Base-by-base conservation (phyloP, 2,797 vertebrate species). In the Naso thynnoides region DNA sequence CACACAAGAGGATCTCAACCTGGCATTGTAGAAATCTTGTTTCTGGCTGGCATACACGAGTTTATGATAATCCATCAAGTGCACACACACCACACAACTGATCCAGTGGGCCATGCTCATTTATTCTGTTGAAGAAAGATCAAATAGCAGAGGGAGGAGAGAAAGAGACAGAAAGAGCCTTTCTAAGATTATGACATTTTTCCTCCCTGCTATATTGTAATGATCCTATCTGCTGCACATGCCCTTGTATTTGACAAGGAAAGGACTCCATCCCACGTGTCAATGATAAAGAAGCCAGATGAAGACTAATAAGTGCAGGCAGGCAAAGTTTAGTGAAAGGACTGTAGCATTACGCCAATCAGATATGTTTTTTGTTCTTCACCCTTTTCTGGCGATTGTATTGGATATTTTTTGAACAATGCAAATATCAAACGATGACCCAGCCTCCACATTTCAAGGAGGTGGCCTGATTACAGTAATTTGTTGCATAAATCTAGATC, bases 161-260 rank as follows among this genome's bases (percentile, higher is more conserved):
- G 70, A 57, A 19, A 3, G 67, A 70, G 67, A 71, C 70, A 47
- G 52, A 78, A 72, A 75, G 65, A 79, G 58, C 56, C 63, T 82
- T 77, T 82, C 54, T 61, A 18, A 73, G 77, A 88, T 83, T 77
- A 70, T 83, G 80, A 75, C 73, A 86, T 83, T 89, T 80, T 45
- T 85, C 83, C 72, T 83, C 59, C 62, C 59, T 58, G 78, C 72
- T 73, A 52, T 83, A 85, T 82, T 83, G 75, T 80, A 79, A 73
- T 78, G 80, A 84, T 85, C 47, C 44, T 78, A 82, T 88, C 85
- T 83, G 66, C 53, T 71, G 68, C 60, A 54, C 23, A 83, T 79
- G 78, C 38, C 81, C 81, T 86, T 88, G 86, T 83, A 73, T 85
- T 69, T 90, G 76, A 86, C 77, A 80, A 61, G 58, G 49, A 74